Evolutionary conservation across 2,113 vertebrate species (phyloP), one percentile per base, ranked within the genome.

Genomic region (Sturnus vulgaris): DNA sequence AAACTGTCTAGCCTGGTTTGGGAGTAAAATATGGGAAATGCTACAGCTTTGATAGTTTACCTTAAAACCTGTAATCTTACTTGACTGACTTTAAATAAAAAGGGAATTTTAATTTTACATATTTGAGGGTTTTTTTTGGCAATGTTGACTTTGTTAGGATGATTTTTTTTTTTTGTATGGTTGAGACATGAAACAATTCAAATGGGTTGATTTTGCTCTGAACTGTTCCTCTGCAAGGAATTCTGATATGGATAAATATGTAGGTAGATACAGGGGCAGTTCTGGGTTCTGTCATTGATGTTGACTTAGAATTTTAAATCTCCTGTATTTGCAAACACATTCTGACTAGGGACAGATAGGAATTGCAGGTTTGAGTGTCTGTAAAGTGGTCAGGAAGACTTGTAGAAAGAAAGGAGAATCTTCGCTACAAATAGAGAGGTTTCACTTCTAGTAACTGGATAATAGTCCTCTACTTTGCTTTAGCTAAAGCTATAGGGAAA

Each of bases 271-370:
- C 2, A 39, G 27, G 15, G 27, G 5, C 75, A 19, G 2, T 28
- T 84, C 21, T 55, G 20, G 15, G 4, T 25, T 80, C 44, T 55
- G 12, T 24, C 85, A 40, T 8, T 69, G 31, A 39, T 56, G 21
- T 47, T 22, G 27, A 25, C 30, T 44, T 87, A 40, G 18, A 46
- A 27, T 53, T 69, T 88, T 79, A 64, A 28, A 16, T 55, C 5
- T 55, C 9, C 11, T 40, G 5, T 65, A 35, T 12, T 60, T 5
- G 6, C 6, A 16, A n/a, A 47, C 11, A 8, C 0, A 0, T 76
- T 77, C 28, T 71, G 28, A 17, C 18, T 46, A 60, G 52, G 11
- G 6, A 76, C 35, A 28, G 15, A 16, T 61, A 30, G 15, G 13
- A 66, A 39, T 61, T 44, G 56, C 27, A 60, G 17, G 9, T 80